Percentiles rank a stretch among this genome's conserved stretches.
Evolutionary conservation across 2,888 invertebrate species (phyloP).

Genomic region (Diarsia rubi): DNA sequence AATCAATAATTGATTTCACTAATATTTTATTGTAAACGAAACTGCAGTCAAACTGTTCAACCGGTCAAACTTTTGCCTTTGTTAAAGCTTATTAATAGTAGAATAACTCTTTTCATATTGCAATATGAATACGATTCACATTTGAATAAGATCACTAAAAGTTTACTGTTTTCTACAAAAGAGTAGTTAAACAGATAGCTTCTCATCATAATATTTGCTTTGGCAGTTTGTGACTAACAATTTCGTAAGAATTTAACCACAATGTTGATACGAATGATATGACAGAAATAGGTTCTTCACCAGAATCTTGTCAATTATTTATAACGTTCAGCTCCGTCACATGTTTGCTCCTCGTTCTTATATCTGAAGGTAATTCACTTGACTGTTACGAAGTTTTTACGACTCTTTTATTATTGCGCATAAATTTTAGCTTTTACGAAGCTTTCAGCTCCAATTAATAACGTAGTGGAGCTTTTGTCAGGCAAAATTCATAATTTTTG

Average conservation of each 20-base stretch:
- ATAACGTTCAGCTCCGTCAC: background rate
- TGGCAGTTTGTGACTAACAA: background rate
- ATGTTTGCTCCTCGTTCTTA: slow-evolving; percentile 48
- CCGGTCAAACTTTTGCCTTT: background rate
- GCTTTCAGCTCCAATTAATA: slow-evolving; percentile 66
- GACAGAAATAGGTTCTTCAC: slow-evolving; percentile 19
- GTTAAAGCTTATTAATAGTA: background rate
- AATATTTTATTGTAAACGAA: slow-evolving; percentile 20
- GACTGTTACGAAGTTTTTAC: slow-evolving; percentile 66
- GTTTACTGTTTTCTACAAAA: background rate
- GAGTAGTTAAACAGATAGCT: background rate
- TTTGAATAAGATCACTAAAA: slow-evolving; percentile 3
- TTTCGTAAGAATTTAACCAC: slow-evolving; percentile 14
- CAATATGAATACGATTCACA: background rate
- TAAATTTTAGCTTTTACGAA: slow-evolving; percentile 67
- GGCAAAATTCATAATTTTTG: background rate
- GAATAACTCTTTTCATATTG: background rate
- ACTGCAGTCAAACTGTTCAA: background rate
- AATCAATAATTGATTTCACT: slow-evolving; percentile 2
- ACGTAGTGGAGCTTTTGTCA: slow-evolving; percentile 43
- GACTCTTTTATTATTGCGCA: slow-evolving; percentile 65
- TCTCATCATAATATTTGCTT: background rate
- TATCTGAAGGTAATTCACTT: slow-evolving; percentile 64
- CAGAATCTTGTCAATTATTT: slow-evolving; percentile 19
- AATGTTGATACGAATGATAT: background rate